Conservation (phyloP, 1,140 invertebrate species). For the Ips nitidus region DNA sequence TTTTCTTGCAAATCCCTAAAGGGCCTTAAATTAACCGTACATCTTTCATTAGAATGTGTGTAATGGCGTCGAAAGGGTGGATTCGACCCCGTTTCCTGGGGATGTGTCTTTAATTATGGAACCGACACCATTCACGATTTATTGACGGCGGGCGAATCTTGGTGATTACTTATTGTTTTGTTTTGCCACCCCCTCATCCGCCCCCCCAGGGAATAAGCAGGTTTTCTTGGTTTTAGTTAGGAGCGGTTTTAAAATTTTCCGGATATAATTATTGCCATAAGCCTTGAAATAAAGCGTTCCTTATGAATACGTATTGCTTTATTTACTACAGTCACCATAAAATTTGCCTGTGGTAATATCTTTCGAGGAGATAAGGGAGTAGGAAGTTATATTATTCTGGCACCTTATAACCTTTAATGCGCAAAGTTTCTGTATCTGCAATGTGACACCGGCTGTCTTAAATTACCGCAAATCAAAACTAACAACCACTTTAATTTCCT, state of each 20-base stretch:
- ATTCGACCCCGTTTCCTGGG: slow-evolving; percentile 24
- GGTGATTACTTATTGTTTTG: slow-evolving; percentile 21
- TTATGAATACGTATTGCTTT: slow-evolving; percentile 25
- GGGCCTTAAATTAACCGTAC: slow-evolving; percentile 38
- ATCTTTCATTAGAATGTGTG: slow-evolving; percentile 39
- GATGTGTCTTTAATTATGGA: slow-evolving; percentile 37
- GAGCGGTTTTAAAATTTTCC: neutral
- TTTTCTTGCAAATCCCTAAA: slow-evolving; percentile 35
- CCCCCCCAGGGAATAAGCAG: neutral
- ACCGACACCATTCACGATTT: slow-evolving; percentile 37
- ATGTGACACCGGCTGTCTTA: slow-evolving; percentile 17
- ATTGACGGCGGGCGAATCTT: slow-evolving; percentile 29
- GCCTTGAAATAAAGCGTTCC: neutral
- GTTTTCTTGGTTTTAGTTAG: neutral
- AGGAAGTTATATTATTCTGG: slow-evolving; percentile 27
- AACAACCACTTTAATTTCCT: neutral
- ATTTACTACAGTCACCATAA: slow-evolving; percentile 16
- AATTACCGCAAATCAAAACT: slow-evolving; percentile 32
- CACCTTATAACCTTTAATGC: slow-evolving; percentile 32
- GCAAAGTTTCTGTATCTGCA: slow-evolving; percentile 26
- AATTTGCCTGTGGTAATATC: slow-evolving; percentile 12
- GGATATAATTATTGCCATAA: slow-evolving; percentile 9
- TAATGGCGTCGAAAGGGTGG: slow-evolving; percentile 36
- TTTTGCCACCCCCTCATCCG: slow-evolving; percentile 1
- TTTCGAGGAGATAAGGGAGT: slow-evolving; percentile 5